Evolutionary conservation across 2,113 vertebrate species (phyloP).

Genomic region (Epinephelus lanceolatus): DNA sequence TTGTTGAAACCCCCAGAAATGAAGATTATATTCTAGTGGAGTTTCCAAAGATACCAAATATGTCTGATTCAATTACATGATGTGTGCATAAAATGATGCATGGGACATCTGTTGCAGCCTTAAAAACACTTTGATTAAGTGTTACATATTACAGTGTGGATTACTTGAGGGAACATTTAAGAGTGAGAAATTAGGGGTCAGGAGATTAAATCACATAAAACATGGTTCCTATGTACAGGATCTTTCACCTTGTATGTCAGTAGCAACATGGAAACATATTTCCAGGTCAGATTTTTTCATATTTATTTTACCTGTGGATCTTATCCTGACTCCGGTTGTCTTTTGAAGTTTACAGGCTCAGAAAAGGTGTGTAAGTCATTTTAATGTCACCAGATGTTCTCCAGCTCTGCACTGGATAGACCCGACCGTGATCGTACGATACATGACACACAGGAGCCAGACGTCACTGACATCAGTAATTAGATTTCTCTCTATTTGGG

Average conservation of each 20-base stretch:
- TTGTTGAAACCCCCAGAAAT: constrained; percentile 18
- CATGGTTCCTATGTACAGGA: neutral
- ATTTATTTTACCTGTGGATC: neutral
- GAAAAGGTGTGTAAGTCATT: neutral
- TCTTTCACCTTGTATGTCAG: neutral
- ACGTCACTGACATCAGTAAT: constrained; percentile 39
- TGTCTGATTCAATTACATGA: constrained; percentile 28
- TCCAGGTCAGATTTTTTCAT: neutral
- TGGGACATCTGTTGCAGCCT: constrained; percentile 25
- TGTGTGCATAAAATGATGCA: constrained; percentile 17
- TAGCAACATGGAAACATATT: constrained; percentile 4
- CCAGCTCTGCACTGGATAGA: neutral
- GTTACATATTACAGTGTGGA: neutral
- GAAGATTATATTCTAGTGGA: neutral
- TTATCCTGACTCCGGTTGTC: neutral
- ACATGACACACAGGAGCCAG: constrained; percentile 54
- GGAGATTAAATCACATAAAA: constrained; percentile 1
- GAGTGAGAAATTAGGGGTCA: neutral
- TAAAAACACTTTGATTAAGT: constrained; percentile 8
- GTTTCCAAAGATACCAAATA: constrained; percentile 44
- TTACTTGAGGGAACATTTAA: neutral
- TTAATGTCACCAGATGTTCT: constrained; percentile 28
- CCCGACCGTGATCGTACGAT: neutral
- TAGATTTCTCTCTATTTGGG: constrained; percentile 35
- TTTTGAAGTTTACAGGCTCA: constrained; percentile 5